Evolutionary conservation across 1,140 invertebrate species (phyloP).

Genomic region (Microvelia longipes): DNA sequence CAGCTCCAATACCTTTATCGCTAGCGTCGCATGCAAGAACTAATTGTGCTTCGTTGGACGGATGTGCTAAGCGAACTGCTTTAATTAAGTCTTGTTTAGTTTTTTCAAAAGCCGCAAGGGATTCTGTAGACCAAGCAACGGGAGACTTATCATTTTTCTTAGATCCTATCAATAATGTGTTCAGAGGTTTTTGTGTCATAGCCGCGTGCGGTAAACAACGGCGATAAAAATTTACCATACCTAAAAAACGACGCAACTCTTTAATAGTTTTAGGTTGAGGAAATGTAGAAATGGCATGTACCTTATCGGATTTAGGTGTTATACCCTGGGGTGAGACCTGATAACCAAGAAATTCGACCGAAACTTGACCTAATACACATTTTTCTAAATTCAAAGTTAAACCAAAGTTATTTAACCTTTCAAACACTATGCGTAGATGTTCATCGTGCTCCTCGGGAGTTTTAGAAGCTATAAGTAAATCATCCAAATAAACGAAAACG

Average conservation of each 20-base stretch:
- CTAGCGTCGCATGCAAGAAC: too few species aligned
- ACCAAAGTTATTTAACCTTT: slow-evolving; percentile 19
- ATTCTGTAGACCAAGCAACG: slow-evolving; percentile 19
- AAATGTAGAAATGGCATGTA: slow-evolving; percentile 13
- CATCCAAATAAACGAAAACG: slow-evolving; percentile 14
- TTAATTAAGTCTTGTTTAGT: slow-evolving; percentile 21
- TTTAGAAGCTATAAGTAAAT: slow-evolving; percentile 27
- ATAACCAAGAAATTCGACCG: slow-evolving; percentile 26
- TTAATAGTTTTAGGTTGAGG: slow-evolving; percentile 11
- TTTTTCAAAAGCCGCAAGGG: slow-evolving; percentile 16
- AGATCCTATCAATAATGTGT: slow-evolving; percentile 6
- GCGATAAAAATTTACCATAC: neutral
- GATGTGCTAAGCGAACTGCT: too few species aligned
- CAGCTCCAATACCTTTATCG: too few species aligned
- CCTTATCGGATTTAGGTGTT: slow-evolving; percentile 21
- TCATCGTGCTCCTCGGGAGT: slow-evolving; percentile 19
- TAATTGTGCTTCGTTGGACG: too few species aligned
- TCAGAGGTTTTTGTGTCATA: neutral
- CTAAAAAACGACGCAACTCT: slow-evolving; percentile 18
- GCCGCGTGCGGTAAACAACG: neutral
- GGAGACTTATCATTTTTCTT: slow-evolving; percentile 16
- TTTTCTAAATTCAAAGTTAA: slow-evolving; percentile 25
- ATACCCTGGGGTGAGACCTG: slow-evolving; percentile 21
- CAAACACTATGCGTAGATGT: slow-evolving; percentile 20
- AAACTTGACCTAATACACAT: slow-evolving; percentile 21